Base-by-base conservation (phyloP, 2,888 invertebrate genomes). In the Mamestra brassicae region DNA sequence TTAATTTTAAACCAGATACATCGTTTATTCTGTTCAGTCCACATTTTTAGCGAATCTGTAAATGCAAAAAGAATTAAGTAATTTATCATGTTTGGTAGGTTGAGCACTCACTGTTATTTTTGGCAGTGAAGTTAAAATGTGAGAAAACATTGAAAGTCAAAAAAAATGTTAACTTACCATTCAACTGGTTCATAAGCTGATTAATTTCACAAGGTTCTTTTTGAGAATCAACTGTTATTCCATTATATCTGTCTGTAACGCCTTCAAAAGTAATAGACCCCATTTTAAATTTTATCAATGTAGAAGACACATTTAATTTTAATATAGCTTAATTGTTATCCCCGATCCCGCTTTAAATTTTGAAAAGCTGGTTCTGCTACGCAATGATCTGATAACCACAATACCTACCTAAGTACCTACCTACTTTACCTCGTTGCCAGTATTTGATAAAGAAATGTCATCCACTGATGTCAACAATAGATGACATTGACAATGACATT, bases 1-100 rank as follows among this genome's bases (percentile, higher is more conserved):
- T 97, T 94, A 0, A 99, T 97, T 91, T 97, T 97, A 91, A 99
- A 98, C 99, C 99, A 99, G 85, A 98, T 97, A 45, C 98, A 97
- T 74, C 98, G 96, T 86, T 97, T 97, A 15, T 97, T 97, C 69
- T 97, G 97, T 60, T 96, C 93, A 61, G 89, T 94, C 98, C 98
- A 99, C 86, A 95, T 94, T 57, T 95, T 93, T 52, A 98, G 90
- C 0, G 98, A 98, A 86, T 97, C 98, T 98, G 91, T 85, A 86
- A 84, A 54, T 42, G 26, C 17, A 34, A 26, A 47, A 58, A 7
- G 0, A 60, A 11, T 15, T n/a, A 13, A 38, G 11, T 42, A 38
- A 17, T 10, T 17, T 17, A 38, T 60, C 4, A 47, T 10, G 10
- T 6, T 50, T 13, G 4, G 15, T 13, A 17, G 2, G 1, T 5